Evolutionary conservation across 2,797 vertebrate species (phyloP).

Genomic region (Chromobotia macracanthus): DNA sequence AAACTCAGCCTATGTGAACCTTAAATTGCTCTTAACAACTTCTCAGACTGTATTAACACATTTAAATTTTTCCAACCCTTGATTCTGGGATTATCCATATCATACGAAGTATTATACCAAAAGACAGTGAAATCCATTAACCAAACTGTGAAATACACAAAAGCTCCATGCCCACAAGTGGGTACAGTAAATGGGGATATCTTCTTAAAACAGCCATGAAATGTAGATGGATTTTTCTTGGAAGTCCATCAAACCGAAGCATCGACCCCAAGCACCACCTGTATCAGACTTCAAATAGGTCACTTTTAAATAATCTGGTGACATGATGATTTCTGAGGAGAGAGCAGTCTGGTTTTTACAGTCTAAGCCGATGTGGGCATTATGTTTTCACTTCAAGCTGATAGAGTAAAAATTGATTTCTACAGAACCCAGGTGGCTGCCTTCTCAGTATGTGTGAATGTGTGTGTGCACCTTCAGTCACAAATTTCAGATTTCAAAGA

Average conservation of each 20-base stretch:
- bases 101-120: background rate
- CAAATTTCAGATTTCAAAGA: background rate
- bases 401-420: conserved; percentile 52
- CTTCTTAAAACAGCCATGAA: conserved; percentile 7
- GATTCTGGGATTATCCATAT: conserved; percentile 6
- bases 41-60: background rate
- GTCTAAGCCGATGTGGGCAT: conserved; percentile 42
- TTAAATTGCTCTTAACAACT: background rate
- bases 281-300: conserved; percentile 42
- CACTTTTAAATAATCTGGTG: conserved; percentile 55
- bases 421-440: conserved; percentile 30
- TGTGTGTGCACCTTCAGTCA: background rate
- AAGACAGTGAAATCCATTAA: conserved; percentile 14
- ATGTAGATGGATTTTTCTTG: conserved; percentile 30
- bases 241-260: conserved; percentile 24
- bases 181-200: background rate
- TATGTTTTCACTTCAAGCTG: conserved; percentile 55
- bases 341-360: conserved; percentile 38
- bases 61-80: background rate
- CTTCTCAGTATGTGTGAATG: background rate
- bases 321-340: conserved; percentile 47
- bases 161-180: background rate
- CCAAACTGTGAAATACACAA: background rate
- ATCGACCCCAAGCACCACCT: conserved; percentile 33
- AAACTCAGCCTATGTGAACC: background rate